Evolutionary conservation across 2,113 vertebrate genomes (phyloP).

Genomic region (Eonycteris spelaea): DNA sequence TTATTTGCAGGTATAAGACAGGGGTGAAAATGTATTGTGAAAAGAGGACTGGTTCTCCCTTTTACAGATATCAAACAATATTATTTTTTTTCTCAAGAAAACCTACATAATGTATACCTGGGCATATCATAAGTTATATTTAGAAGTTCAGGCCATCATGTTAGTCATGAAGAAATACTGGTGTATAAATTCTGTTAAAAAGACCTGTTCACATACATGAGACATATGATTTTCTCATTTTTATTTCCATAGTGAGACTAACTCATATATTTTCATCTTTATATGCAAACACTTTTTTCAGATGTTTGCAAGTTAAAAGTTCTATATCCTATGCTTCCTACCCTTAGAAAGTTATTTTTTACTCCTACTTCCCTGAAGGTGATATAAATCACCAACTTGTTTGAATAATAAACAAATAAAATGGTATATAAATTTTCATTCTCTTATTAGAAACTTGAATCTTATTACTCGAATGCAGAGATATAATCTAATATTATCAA

Average conservation of each 20-base stretch:
- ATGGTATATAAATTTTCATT: slow-evolving; percentile 74
- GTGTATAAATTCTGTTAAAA: background rate
- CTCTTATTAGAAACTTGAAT: slow-evolving; percentile 63
- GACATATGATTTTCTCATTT: background rate
- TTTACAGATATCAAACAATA: background rate
- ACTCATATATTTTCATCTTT: background rate
- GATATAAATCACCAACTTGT: slow-evolving; percentile 72
- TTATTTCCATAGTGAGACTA: background rate
- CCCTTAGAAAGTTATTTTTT: slow-evolving; percentile 34
- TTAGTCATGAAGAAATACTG: background rate
- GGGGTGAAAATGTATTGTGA: background rate
- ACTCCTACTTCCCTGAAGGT: slow-evolving; percentile 49
- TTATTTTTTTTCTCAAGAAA: background rate
- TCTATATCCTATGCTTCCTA: background rate
- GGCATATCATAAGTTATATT: background rate
- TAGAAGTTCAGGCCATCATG: background rate
- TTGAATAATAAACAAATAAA: slow-evolving; percentile 77
- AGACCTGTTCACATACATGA: background rate
- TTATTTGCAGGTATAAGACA: background rate
- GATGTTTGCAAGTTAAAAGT: background rate
- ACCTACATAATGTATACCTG: background rate
- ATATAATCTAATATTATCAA: slow-evolving; percentile 73
- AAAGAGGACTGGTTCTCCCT: background rate
- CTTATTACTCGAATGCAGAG: slow-evolving; percentile 68
- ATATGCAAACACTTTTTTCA: background rate